Evolutionary conservation across 1,140 invertebrate genomes (phyloP).

Genomic region (Diploscapter pachys): DNA sequence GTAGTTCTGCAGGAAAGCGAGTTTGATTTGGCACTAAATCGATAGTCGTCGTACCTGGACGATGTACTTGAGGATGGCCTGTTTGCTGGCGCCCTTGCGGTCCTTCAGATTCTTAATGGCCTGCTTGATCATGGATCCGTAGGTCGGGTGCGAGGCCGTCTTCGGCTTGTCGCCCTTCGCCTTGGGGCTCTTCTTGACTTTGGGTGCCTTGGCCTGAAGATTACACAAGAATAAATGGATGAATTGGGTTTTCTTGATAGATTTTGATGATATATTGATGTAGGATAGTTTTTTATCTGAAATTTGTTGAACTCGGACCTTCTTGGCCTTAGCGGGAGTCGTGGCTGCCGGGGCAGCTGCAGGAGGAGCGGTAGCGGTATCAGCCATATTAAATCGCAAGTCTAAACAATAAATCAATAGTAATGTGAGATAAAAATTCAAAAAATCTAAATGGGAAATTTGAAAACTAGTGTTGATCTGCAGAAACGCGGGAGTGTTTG

Average conservation of each 20-base stretch:
- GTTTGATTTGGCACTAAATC: too few species aligned
- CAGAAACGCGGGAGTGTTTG: too few species aligned
- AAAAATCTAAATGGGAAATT: too few species aligned
- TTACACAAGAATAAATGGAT: too few species aligned
- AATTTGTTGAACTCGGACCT: too few species aligned
- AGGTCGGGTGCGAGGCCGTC: neutral
- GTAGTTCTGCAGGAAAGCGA: slow-evolving; percentile 28
- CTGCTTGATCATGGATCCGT: slow-evolving; percentile 14
- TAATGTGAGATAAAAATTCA: too few species aligned
- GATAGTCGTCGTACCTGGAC: too few species aligned
- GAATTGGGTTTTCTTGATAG: too few species aligned
- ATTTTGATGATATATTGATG: too few species aligned
- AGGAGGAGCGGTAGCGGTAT: neutral
- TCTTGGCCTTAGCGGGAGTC: neutral
- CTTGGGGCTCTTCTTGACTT: neutral
- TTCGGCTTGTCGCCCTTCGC: neutral
- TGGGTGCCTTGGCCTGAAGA: slow-evolving; percentile 1
- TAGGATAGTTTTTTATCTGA: too few species aligned
- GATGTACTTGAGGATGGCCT: slow-evolving; percentile 30
- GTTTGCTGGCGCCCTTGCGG: slow-evolving; percentile 12
- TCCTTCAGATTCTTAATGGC: slow-evolving; percentile 22
- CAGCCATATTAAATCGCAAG: neutral
- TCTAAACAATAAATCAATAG: too few species aligned
- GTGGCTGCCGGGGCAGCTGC: slow-evolving; percentile 4
- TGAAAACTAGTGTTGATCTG: too few species aligned